Percentiles rank a stretch among this genome's conserved stretches.
Conservation (phyloP, 2,888 invertebrate genomes). For the Ophion ventricosus region DNA sequence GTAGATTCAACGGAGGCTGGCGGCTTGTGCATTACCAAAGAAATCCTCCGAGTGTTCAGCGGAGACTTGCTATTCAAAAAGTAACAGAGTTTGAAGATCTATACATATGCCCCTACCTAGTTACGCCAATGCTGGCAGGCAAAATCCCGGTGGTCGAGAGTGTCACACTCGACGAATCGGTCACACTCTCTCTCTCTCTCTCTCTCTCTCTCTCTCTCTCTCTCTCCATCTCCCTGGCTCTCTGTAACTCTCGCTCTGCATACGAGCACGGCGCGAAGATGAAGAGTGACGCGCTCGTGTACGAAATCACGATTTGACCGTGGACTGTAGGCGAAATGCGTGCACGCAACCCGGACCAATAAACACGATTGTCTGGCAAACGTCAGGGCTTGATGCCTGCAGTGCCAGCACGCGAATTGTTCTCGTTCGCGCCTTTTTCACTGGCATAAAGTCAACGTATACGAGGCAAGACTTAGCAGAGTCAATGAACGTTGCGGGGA, state of each 20-base stretch:
- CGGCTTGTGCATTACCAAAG: too few species aligned
- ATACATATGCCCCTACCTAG: too few species aligned
- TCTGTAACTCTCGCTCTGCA: constrained; percentile 7
- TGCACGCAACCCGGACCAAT: constrained; percentile 39
- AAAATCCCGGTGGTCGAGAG: constrained; percentile 65
- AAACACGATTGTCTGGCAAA: constrained; percentile 11
- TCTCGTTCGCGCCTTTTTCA: neutral
- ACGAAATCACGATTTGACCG: constrained; percentile 53
- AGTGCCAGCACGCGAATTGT: neutral
- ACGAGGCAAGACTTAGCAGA: constrained; percentile 3
- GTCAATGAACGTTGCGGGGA: constrained; percentile 29
- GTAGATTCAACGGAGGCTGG: too few species aligned
- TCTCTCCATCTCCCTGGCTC: constrained; percentile 15
- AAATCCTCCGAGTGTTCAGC: too few species aligned
- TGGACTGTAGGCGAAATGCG: constrained; percentile 43
- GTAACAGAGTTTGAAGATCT: too few species aligned
- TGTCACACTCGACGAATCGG: constrained; percentile 62
- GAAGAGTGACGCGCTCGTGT: constrained; percentile 63
- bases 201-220: constrained; percentile 28
- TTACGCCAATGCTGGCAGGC: too few species aligned
- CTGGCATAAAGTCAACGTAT: neutral
- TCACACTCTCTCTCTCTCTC: constrained; percentile 14
- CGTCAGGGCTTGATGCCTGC: neutral
- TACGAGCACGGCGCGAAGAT: constrained; percentile 55
- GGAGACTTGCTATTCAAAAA: too few species aligned